Evolutionary conservation across 2,113 vertebrate genomes (phyloP), one percentile per base, ranked within the genome.

Genomic region (Daboia siamensis): DNA sequence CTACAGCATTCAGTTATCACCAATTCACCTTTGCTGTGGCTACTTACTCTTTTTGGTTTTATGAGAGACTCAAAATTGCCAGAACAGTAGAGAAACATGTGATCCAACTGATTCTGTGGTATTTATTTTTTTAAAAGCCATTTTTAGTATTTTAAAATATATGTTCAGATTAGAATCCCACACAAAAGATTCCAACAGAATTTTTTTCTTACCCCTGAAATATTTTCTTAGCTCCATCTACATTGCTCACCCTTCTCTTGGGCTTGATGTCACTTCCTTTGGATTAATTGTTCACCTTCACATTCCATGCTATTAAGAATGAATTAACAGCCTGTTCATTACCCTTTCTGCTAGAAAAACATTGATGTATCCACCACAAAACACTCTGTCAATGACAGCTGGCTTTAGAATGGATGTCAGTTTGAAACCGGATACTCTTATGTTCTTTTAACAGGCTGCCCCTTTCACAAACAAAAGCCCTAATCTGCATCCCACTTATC

Each of bases 311-410:
- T 96, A 97, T 97, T 97, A 97, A 97, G 97, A 96, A 97, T 51
- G 90, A 97, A 96, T 94, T 95, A 97, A 97, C 96, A 96, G 95
- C 92, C 95, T 95, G 97, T 96, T 96, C 96, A 96, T 97, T 97
- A 97, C 95, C 97, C 97, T 97, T 96, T 97, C 96, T 96, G 96
- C 97, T 96, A 94, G 93, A 86, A 96, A 96, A 98, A 97, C 96
- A 97, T 90, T 96, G 94, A 93, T 94, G 95, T 96, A 94, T 96
- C 95, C 95, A 93, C 26, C 51, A 96, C 92, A 96, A 96, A 97
- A 97, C 0, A 24, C 91, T 96, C 94, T 94, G 24, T 93, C 90
- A 51, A 93, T 97, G 97, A 97, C 96, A 94, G 29, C 51, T 54
- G 69, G 95, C 93, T 97, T 64, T 95, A 93, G 91, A 97, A 97